Evolutionary conservation across 2,797 vertebrate species (phyloP).

Genomic region (Pristis pectinata): DNA sequence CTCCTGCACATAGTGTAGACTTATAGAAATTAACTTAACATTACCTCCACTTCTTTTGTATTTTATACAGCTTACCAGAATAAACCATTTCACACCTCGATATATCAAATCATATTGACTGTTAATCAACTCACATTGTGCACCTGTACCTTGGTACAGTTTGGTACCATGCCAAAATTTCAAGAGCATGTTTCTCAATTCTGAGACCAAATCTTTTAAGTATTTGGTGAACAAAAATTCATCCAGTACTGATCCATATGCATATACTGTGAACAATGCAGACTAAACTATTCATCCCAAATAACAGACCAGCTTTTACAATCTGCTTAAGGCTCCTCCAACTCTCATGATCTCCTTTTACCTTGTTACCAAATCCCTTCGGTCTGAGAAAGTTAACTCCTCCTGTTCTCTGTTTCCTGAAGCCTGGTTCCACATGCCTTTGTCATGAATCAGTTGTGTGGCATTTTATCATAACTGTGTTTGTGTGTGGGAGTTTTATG

Average conservation of each 20-base stretch:
- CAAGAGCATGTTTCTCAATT: background rate
- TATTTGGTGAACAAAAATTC: background rate
- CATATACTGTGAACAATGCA: too few relatives aligned
- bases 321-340: too few relatives aligned
- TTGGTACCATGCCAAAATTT: background rate
- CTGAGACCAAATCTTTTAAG: background rate
- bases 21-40: background rate
- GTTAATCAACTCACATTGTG: too few relatives aligned
- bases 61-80: background rate
- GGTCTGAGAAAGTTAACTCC: too few relatives aligned
- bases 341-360: too few relatives aligned
- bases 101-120: background rate
- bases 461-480: background rate
- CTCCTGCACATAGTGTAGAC: too few relatives aligned
- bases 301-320: too few relatives aligned
- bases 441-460: background rate
- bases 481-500: background rate
- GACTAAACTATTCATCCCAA: too few relatives aligned
- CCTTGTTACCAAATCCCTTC: too few relatives aligned
- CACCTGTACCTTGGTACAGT: background rate
- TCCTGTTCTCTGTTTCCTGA: background rate
- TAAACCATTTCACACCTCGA: background rate
- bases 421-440: background rate
- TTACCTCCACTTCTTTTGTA: background rate
- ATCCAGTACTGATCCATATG: background rate